Evolutionary conservation across 2,113 vertebrate genomes (phyloP).

Genomic region (Centropus unirufus): DNA sequence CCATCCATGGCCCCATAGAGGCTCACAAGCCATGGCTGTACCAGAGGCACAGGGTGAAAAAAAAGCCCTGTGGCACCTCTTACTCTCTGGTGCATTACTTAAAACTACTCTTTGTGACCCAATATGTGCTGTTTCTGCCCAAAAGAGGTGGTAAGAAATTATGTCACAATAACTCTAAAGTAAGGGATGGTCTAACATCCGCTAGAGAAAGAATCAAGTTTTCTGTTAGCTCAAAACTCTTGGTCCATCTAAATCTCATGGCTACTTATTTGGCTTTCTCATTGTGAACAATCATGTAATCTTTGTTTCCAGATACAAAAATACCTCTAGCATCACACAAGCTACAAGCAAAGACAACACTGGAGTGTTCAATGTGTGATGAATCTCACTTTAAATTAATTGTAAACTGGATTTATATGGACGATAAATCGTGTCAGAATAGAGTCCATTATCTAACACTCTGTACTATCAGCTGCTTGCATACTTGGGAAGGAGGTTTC

Average conservation of each 20-base stretch:
- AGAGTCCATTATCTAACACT: not conserved
- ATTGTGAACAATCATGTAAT: not conserved
- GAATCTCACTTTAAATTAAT: constrained; percentile 26
- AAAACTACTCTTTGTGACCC: not conserved
- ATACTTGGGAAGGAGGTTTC: constrained; percentile 20
- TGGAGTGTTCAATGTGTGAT: not conserved
- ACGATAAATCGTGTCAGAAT: constrained; percentile 25
- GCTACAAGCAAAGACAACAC: not conserved
- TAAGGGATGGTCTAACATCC: not conserved
- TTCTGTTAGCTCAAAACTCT: not conserved
- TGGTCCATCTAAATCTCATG: not conserved
- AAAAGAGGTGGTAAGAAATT: not conserved
- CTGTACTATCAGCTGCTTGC: not conserved
- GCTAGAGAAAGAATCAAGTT: not conserved
- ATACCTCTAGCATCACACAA: not conserved
- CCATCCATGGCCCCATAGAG: not conserved
- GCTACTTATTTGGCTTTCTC: not conserved
- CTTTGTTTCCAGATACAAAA: not conserved
- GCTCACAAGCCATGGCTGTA: not conserved
- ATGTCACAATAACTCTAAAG: not conserved
- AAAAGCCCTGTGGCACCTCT: not conserved
- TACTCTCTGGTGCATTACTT: not conserved
- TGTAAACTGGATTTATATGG: constrained; percentile 28
- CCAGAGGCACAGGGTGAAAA: not conserved
- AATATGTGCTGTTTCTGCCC: not conserved